Conservation (phyloP, 2,113 vertebrate genomes). For the Vombatus ursinus region DNA sequence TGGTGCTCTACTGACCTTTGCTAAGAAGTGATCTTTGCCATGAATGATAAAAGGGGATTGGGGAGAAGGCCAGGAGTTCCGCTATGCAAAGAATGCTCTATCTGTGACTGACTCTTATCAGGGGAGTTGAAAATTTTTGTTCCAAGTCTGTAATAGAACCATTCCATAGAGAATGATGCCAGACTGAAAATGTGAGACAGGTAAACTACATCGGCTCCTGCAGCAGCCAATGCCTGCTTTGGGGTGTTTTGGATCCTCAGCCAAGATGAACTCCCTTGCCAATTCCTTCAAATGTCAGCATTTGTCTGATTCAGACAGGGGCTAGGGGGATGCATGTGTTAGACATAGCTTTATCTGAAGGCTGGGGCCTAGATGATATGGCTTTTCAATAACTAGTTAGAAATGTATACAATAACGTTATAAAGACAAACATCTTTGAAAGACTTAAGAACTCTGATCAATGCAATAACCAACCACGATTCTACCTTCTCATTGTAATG, state of each 20-base stretch:
- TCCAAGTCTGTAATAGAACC: slow-evolving; percentile 11
- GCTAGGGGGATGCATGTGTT: not conserved
- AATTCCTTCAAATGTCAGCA: too few species aligned
- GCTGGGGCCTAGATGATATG: not conserved
- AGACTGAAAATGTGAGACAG: not conserved
- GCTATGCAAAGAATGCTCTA: not conserved
- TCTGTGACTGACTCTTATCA: slow-evolving; percentile 4
- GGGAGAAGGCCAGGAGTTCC: not conserved
- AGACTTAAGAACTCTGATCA: not conserved
- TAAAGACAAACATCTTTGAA: not conserved
- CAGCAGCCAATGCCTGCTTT: not conserved
- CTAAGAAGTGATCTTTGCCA: slow-evolving; percentile 3
- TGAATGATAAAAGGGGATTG: not conserved
- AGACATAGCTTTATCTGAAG: not conserved
- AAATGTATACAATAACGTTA: not conserved
- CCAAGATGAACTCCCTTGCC: not conserved
- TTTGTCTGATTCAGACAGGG: not conserved
- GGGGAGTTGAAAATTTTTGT: slow-evolving; percentile 36
- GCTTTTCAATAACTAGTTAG: not conserved
- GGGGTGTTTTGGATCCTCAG: not conserved
- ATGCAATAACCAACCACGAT: not conserved
- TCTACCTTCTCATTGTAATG: not conserved
- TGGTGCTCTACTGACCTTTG: not conserved
- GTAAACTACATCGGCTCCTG: not conserved
- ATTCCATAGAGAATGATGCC: not conserved